phyloP scores from a whole-genome alignment of 2,113 vertebrate genomes.

The Caracal caracal region DNA sequence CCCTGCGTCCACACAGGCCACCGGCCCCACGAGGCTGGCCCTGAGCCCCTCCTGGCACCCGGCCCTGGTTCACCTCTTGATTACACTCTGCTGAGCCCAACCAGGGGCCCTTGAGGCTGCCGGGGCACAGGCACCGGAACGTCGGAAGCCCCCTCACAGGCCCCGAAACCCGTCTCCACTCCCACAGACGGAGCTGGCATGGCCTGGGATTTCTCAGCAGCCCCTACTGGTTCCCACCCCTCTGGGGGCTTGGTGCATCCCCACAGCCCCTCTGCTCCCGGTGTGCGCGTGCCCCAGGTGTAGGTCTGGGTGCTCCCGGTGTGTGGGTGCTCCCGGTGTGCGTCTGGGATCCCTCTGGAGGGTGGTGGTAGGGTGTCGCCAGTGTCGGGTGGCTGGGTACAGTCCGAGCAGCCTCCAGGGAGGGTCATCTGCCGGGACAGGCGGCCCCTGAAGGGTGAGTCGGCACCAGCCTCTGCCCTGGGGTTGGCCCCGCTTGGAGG shows the following conservation, averaged over 20 bases:
- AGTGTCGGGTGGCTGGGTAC: not conserved
- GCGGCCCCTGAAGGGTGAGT: not conserved
- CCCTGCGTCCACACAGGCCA: not conserved
- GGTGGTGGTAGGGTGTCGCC: fast-evolving
- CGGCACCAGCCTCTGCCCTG: not conserved
- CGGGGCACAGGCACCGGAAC: not conserved
- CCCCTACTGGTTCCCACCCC: fast-evolving
- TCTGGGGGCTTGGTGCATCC: not conserved
- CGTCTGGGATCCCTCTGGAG: not conserved
- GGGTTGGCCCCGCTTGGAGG: not conserved
- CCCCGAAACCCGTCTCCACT: not conserved
- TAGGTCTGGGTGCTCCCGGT: not conserved
- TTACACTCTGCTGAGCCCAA: not conserved
- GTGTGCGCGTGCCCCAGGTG: not conserved
- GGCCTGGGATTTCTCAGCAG: not conserved
- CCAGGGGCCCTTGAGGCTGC: not conserved
- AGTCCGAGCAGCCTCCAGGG: not conserved
- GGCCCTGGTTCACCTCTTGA: not conserved
- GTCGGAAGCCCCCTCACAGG: not conserved
- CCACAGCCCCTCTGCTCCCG: not conserved
- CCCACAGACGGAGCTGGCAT: not conserved
- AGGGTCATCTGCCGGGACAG: not conserved
- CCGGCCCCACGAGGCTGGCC: not conserved
- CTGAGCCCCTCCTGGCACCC: not conserved
- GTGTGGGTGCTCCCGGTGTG: not conserved